Base-by-base conservation (phyloP, 2,888 invertebrate genomes). In the Liodrosophila aerea region DNA sequence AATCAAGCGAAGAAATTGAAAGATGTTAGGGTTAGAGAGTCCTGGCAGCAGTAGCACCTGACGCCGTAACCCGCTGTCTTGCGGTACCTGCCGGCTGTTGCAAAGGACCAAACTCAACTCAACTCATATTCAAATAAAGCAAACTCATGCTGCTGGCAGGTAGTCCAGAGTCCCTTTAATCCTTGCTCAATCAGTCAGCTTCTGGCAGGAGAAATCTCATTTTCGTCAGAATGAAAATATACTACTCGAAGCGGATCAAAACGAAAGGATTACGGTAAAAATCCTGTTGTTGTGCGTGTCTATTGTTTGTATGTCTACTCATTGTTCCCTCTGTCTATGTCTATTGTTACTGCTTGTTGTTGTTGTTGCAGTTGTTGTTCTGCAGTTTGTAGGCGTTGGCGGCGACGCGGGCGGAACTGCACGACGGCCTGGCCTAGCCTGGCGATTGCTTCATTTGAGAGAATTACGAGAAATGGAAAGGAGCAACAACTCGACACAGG, bases 191-290 rank as follows among this genome's bases (percentile, higher is more conserved):
- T 75, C 74, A 73, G 71, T 67, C 71, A 67, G 64, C 45, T 56
- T 52, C 49, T 45, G 51, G 46, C n/a, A 33, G 40, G 37, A 36
- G 52, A 66, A 80, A 84, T 80, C 78, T 80, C 69, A 70, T 80
- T 71, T 83, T 83, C 82, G 56, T 59, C 59, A 78, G 85, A 83
- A 83, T 82, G 82, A 82, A 83, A 83, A 83, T 80, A 83, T 72
- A 70, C 64, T 84, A 71, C 76, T 73, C 82, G n/a, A 84, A 82
- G 82, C 84, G 82, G 82, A 76, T 82, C 82, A 81, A 77, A 81
- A 70, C 82, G 82, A 83, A 83, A 83, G 82, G 82, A 83, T 83
- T 83, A 83, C 82, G 82, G 82, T 83, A 83, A 83, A 83, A 84
- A 75, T 70, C 57, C 65, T 62, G 61, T 45, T 64, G 56, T 13